phyloP scores from a whole-genome alignment of 2,113 vertebrate genomes.

The Parus major region DNA sequence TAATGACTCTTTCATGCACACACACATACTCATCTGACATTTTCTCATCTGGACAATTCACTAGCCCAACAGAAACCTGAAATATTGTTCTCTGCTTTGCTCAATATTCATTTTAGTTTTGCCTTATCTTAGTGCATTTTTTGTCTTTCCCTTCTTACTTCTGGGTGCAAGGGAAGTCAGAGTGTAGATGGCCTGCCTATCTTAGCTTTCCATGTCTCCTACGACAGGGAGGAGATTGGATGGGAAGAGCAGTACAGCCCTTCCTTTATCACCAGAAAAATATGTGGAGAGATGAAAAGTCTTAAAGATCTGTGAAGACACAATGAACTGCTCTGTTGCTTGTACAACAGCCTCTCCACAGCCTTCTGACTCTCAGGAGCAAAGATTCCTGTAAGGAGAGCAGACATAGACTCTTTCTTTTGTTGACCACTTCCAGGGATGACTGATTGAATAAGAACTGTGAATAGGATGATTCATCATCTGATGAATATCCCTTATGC shows the following conservation, averaged over 20 bases:
- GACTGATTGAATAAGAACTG: slow-evolving; percentile 8
- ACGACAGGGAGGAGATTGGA: not conserved
- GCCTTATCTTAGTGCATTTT: not conserved
- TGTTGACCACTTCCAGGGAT: slow-evolving; percentile 22
- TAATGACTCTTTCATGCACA: not conserved
- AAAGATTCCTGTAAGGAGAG: slow-evolving; percentile 6
- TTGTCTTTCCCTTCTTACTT: not conserved
- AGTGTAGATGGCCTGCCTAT: not conserved
- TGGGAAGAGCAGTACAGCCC: not conserved
- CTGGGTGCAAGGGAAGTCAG: not conserved
- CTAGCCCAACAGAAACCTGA: not conserved
- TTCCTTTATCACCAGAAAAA: slow-evolving; percentile 27
- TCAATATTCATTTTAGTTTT: not conserved
- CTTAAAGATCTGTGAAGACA: slow-evolving; percentile 3
- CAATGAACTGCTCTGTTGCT: slow-evolving; percentile 27
- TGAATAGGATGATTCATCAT: slow-evolving; percentile 56
- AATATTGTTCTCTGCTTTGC: not conserved
- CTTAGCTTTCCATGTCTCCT: not conserved
- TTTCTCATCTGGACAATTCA: not conserved
- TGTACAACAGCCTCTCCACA: not conserved
- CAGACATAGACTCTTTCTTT: not conserved
- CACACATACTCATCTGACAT: not conserved
- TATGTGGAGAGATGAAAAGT: slow-evolving; percentile 17
- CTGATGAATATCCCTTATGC: slow-evolving; percentile 28
- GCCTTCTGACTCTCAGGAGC: not conserved